Percentiles rank a stretch among this genome's conserved stretches.
Conservation (phyloP, 1,140 invertebrate genomes). For the Ceratoteleas bidentatus region DNA sequence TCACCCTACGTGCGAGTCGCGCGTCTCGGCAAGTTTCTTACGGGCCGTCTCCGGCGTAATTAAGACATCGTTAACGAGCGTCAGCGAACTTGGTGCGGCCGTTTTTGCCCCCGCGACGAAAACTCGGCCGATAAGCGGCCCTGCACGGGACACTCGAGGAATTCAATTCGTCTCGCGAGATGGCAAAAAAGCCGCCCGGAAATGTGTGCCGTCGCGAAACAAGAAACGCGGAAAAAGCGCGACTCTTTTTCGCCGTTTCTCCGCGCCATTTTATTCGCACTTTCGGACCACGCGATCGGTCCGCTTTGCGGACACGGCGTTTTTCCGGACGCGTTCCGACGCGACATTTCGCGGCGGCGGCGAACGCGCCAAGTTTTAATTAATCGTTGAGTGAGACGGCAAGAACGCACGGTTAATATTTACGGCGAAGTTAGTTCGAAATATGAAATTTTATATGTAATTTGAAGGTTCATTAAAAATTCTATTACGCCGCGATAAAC, state of each 20-base stretch:
- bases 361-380: slow-evolving; percentile 38
- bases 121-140: slow-evolving; percentile 58
- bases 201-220: slow-evolving; percentile 17
- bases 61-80: slow-evolving; percentile 68
- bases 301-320: slow-evolving; percentile 3
- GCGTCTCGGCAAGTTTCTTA: slow-evolving; percentile 15
- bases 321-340: slow-evolving; percentile 8
- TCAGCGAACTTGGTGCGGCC: slow-evolving; percentile 54
- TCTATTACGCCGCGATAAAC: slow-evolving; percentile 64
- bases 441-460: slow-evolving; percentile 57
- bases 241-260: too few relatives aligned
- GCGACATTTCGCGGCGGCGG: slow-evolving; percentile 19
- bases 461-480: slow-evolving; percentile 67
- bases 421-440: slow-evolving; percentile 41
- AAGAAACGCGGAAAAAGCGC: slow-evolving; percentile 37
- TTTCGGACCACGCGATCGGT: slow-evolving; percentile 39
- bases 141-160: slow-evolving; percentile 43
- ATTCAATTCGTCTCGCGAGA: slow-evolving; percentile 40
- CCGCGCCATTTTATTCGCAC: slow-evolving; percentile 27
- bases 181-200: too few relatives aligned
- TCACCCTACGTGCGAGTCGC: not conserved
- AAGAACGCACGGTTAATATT: slow-evolving; percentile 50
- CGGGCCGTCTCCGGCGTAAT: slow-evolving; percentile 49
- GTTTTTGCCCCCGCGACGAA: slow-evolving; percentile 50
- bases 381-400: slow-evolving; percentile 43